Percentiles rank a stretch among this genome's conserved stretches.
Conservation (phyloP, 2,113 vertebrate species). For the Syngnathus scovelli region DNA sequence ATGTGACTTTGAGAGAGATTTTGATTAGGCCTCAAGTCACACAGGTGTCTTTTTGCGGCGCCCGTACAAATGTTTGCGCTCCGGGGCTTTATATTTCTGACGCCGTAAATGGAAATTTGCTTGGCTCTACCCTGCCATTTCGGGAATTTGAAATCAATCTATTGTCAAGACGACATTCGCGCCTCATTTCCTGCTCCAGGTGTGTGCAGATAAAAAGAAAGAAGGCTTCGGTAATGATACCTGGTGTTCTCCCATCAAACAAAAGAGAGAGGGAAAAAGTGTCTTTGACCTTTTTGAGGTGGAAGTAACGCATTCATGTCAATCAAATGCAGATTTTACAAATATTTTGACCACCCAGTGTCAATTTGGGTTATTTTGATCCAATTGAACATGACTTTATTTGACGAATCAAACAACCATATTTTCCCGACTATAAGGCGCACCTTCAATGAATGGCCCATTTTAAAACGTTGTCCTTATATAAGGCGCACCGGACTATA, state of each 20-base stretch:
- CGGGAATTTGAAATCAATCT: constrained; percentile 3
- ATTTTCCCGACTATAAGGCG: too few relatives aligned
- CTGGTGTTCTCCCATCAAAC: background rate
- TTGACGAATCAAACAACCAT: too few relatives aligned
- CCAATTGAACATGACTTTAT: too few relatives aligned
- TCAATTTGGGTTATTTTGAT: too few relatives aligned
- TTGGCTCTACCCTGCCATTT: background rate
- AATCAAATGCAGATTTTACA: background rate
- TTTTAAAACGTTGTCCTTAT: too few relatives aligned
- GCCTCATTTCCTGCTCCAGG: background rate
- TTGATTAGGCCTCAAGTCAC: constrained; percentile 2
- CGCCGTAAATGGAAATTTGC: background rate
- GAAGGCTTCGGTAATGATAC: background rate
- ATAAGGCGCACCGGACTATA: too few relatives aligned
- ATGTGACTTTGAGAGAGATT: background rate
- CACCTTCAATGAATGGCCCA: too few relatives aligned
- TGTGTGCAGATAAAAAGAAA: background rate
- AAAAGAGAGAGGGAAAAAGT: too few relatives aligned
- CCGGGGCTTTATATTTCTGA: background rate
- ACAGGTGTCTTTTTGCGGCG: background rate
- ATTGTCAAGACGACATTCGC: constrained; percentile 1
- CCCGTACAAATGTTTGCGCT: background rate
- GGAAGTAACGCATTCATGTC: background rate
- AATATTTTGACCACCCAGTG: background rate
- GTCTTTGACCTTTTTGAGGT: background rate